These are phyloP conservation scores for Sinosuthora webbiana DNA, from an alignment of 2,113 vertebrate species.

Conservation along the genomic window DNA sequence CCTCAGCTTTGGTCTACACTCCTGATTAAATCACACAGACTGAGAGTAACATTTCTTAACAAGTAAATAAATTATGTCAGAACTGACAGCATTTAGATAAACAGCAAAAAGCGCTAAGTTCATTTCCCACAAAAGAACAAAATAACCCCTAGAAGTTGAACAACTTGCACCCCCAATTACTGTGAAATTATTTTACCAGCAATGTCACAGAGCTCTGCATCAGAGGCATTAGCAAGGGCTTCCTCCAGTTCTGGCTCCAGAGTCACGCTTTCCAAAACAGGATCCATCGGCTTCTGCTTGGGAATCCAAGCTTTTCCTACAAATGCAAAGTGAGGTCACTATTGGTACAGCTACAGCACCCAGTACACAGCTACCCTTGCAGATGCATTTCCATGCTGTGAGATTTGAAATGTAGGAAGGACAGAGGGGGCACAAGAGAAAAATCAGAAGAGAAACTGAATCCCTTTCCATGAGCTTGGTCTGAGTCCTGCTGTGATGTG, in stretches of 20 bases:
- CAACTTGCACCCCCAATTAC: neutral
- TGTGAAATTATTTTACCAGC: slow-evolving; percentile 80
- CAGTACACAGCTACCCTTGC: neutral
- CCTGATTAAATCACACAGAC: neutral
- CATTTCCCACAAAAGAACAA: neutral
- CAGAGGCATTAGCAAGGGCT: slow-evolving; percentile 90
- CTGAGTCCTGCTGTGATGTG: rapidly evolving
- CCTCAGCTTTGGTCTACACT: neutral
- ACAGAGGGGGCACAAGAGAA: neutral
- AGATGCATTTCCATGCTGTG: neutral
- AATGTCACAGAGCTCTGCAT: slow-evolving; percentile 96
- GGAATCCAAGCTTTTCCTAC: slow-evolving; percentile 91
- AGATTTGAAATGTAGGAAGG: neutral
- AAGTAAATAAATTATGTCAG: neutral
- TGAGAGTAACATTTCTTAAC: neutral
- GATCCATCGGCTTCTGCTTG: slow-evolving; percentile 87
- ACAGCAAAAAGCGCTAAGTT: neutral
- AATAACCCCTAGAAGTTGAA: neutral
- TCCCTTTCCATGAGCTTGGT: neutral
- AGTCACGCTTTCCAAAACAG: slow-evolving; percentile 91
- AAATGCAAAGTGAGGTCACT: slow-evolving; percentile 41
- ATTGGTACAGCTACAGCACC: neutral
- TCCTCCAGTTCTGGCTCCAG: slow-evolving; percentile 96
- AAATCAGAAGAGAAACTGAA: neutral
- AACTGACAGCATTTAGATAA: neutral